phyloP scores from a whole-genome alignment of 2,797 vertebrate genomes.

The Pangasius mekongensis region DNA sequence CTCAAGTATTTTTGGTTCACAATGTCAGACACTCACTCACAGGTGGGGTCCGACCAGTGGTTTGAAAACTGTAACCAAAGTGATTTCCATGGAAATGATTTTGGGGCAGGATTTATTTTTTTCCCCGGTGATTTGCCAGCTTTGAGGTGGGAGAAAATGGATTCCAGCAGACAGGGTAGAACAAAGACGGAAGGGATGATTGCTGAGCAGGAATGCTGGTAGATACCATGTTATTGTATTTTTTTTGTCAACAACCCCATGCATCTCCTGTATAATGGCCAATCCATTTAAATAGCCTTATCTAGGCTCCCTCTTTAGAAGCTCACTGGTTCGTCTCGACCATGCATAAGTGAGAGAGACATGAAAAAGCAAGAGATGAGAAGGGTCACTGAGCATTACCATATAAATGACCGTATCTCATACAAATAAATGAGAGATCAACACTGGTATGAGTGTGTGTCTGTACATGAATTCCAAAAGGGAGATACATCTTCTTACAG shows the following conservation, averaged over 20 bases:
- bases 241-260: slow-evolving; percentile 61
- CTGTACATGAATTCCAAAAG: slow-evolving; percentile 23
- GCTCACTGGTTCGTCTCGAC: slow-evolving; percentile 66
- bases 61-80: slow-evolving; percentile 65
- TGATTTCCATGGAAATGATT: slow-evolving; percentile 83
- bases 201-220: slow-evolving; percentile 69
- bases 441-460: slow-evolving; percentile 35
- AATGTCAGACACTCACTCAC: slow-evolving; percentile 49
- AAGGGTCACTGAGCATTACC: slow-evolving; percentile 64
- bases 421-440: slow-evolving; percentile 60
- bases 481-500: slow-evolving; percentile 22
- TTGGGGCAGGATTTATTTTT: slow-evolving; percentile 65
- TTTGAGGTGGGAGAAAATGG: slow-evolving; percentile 71
- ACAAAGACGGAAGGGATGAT: slow-evolving; percentile 60
- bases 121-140: slow-evolving; percentile 63
- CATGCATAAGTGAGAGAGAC: slow-evolving; percentile 16
- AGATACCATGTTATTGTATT: slow-evolving; percentile 69
- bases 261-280: slow-evolving; percentile 70
- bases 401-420: slow-evolving; percentile 64
- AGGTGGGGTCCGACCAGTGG: slow-evolving; percentile 65
- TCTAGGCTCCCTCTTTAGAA: slow-evolving; percentile 62
- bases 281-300: slow-evolving; percentile 76
- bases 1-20: slow-evolving; percentile 35
- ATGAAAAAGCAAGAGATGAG: slow-evolving; percentile 49
- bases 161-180: slow-evolving; percentile 69